These are phyloP conservation scores for Homarus americanus DNA, from an alignment of 1,140 invertebrate genomes.

Conservation along the genomic window DNA sequence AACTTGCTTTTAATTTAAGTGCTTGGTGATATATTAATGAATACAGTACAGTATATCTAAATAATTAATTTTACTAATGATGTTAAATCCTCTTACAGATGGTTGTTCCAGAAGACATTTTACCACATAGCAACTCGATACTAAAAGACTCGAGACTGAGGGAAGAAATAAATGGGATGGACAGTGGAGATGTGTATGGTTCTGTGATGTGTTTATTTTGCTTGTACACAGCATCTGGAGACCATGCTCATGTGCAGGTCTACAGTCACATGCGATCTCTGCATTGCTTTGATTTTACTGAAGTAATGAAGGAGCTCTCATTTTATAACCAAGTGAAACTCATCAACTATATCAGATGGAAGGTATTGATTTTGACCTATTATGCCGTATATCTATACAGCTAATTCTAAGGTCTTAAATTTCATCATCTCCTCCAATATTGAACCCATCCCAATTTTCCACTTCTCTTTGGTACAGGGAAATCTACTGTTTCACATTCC, in stretches of 20 bases:
- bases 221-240: constrained; percentile 50
- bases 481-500: too few species aligned
- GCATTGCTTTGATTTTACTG: constrained; percentile 66
- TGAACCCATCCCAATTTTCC: too few species aligned
- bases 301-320: constrained; percentile 47
- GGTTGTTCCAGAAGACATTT: constrained; percentile 46
- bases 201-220: constrained; percentile 66
- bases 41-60: too few species aligned
- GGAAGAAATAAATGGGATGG: constrained; percentile 75
- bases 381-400: too few species aligned
- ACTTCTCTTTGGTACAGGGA: too few species aligned
- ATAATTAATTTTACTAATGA: too few species aligned
- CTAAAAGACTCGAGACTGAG: constrained; percentile 71
- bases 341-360: constrained; percentile 90
- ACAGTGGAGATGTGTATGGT: constrained; percentile 19
- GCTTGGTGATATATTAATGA: too few species aligned
- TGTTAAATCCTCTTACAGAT: neutral
- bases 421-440: too few species aligned
- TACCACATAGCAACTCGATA: constrained; percentile 26
- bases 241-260: constrained; percentile 37
- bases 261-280: constrained; percentile 59
- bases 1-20: too few species aligned
- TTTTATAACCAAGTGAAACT: constrained; percentile 85
- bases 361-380: constrained; percentile 15
- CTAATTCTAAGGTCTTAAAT: too few species aligned